A percentile compares a stretch with the other conserved stretches of the same genome.
These are phyloP conservation scores for Rousettus leschenaultii DNA, from an alignment of 2,113 vertebrate genomes.

Conservation along the genomic window DNA sequence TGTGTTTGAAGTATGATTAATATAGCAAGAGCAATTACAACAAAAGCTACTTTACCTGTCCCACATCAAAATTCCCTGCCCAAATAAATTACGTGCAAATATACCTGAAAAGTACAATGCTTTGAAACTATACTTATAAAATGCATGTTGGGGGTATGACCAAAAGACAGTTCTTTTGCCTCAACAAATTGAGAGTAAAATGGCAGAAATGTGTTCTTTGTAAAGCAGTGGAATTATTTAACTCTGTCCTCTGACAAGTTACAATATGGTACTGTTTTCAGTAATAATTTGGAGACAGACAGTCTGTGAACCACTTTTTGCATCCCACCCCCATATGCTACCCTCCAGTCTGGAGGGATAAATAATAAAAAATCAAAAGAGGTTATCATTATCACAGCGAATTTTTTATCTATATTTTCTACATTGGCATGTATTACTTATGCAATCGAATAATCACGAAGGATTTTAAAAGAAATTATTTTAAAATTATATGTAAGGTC, in stretches of 20 bases:
- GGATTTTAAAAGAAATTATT: not conserved
- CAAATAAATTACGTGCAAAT: not conserved
- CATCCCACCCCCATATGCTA: fast-evolving
- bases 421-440: not conserved
- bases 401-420: constrained; percentile 5
- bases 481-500: not conserved
- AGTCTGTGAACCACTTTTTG: not conserved
- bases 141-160: not conserved
- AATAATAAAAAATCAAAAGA: not conserved
- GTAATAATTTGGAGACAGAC: not conserved
- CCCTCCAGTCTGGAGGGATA: not conserved
- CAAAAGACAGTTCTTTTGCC: not conserved
- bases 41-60: not conserved
- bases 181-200: not conserved
- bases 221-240: not conserved
- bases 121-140: constrained; percentile 14
- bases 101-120: not conserved
- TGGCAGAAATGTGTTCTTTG: not conserved
- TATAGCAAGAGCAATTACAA: not conserved
- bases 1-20: not conserved
- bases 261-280: too few species aligned
- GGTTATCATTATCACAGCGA: not conserved
- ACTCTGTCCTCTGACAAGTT: not conserved
- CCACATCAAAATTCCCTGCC: not conserved
- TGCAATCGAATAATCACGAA: not conserved